Percentiles rank a stretch among this genome's conserved stretches.
phyloP scores from a whole-genome alignment of 1,140 invertebrate species.

The Calephelis virginiensis region DNA sequence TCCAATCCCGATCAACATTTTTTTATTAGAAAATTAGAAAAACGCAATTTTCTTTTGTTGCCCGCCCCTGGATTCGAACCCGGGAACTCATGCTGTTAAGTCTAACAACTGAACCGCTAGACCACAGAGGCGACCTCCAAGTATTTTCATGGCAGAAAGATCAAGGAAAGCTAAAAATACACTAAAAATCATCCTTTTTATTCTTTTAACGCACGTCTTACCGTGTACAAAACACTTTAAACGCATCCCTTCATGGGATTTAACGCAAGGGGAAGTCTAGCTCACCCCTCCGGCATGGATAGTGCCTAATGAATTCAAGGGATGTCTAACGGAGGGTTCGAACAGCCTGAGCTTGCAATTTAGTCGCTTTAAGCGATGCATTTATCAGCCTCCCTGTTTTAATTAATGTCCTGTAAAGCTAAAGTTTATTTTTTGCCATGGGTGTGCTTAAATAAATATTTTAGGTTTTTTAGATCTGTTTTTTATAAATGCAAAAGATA shows the following conservation, averaged over 20 bases:
- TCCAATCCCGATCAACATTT: too few relatives aligned
- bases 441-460: not conserved
- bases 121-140: not conserved
- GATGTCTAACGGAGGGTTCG: constrained; percentile 34
- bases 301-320: constrained; percentile 49
- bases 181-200: not conserved
- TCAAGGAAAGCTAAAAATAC: constrained; percentile 7
- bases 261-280: constrained; percentile 38
- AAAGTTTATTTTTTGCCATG: not conserved
- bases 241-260: constrained; percentile 30
- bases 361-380: constrained; percentile 41
- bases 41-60: too few relatives aligned
- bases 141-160: not conserved
- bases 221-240: constrained; percentile 33
- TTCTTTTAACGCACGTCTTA: constrained; percentile 29
- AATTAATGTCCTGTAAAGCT: constrained; percentile 20
- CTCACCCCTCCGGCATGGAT: constrained; percentile 39
- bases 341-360: constrained; percentile 43
- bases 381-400: constrained; percentile 43
- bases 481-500: too few relatives aligned
- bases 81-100: too few relatives aligned
- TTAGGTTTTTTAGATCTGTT: too few relatives aligned
- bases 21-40: too few relatives aligned
- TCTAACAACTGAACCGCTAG: too few relatives aligned
- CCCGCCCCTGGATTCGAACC: too few relatives aligned